Base-by-base conservation (phyloP, 2,797 vertebrate genomes). In the Morus bassanus region DNA sequence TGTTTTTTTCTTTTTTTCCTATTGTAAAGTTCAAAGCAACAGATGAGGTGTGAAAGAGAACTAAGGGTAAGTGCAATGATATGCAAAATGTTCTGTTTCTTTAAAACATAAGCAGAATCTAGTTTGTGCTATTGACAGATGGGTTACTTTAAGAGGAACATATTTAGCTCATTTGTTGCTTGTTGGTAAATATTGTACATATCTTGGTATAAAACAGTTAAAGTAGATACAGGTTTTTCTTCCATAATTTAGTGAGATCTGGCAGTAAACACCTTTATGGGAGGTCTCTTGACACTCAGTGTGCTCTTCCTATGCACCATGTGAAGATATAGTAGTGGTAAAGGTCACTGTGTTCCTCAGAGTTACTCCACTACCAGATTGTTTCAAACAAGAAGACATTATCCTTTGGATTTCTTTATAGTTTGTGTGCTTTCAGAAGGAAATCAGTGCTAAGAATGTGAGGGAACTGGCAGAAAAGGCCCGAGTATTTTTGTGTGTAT, bases 11-110 rank as follows among this genome's bases (percentile, higher is more conserved):
- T 77, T 94, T 97, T 95, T 90, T 92, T 96, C 95, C 81, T 96
- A 91, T 97, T 98, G 67, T 94, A 98, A 98, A 97, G 98, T 98
- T 98, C 98, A 96, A 98, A 98, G 96, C 98, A 98, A 97, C 98
- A 98, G 98, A 99, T 99, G 98, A 99, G 97, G 98, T 98, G 98
- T 98, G 98, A 98, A 97, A 98, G 98, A 95, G 98, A 98, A 80
- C 98, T 98, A 97, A 98, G 98, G 98, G 98, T 99, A 98, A 98
- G 99, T 98, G 87, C 70, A 73, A 28, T 51, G 37, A 80, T 89
- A 56, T 33, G 10, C 67, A 91, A 88, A 70, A 54, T 28, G 10
- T 85, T 95, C 53, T 46, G 24, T 96, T 74, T 93, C 17, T 7
- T 86, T 96, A 56, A 94, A 80, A 46, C 11, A 53, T 84, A 86